phyloP scores from a whole-genome alignment of 2,888 invertebrate species.

The Labia minor region DNA sequence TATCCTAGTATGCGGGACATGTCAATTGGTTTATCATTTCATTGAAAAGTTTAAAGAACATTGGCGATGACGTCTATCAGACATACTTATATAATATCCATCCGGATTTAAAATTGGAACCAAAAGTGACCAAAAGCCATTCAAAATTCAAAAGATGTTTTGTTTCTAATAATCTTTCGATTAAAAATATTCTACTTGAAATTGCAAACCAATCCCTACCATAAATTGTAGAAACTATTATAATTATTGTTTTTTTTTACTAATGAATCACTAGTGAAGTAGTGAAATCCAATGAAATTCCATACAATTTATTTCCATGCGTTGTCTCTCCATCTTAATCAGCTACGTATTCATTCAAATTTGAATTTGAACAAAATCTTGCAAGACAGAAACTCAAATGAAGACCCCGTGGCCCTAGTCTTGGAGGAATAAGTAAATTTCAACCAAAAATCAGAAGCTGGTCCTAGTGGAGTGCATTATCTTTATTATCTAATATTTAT shows the following conservation, averaged over 20 bases:
- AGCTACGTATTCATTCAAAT: not conserved
- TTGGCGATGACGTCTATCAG: constrained; percentile 17
- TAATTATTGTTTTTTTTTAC: not conserved
- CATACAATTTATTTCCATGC: not conserved
- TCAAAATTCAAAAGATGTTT: not conserved
- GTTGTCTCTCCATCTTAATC: not conserved
- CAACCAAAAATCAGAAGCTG: constrained; percentile 9
- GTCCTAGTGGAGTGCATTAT: constrained; percentile 23
- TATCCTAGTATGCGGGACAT: constrained; percentile 73
- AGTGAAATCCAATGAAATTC: not conserved
- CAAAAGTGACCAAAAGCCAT: not conserved
- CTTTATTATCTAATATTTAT: too few species aligned
- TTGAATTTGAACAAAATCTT: constrained; percentile 64
- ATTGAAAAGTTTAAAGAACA: constrained; percentile 68
- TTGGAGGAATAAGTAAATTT: not conserved
- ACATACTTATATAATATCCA: not conserved
- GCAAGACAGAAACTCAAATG: constrained; percentile 53
- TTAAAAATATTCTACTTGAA: not conserved
- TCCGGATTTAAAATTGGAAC: not conserved
- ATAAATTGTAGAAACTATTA: not conserved
- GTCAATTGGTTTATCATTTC: constrained; percentile 68
- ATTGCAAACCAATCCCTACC: not conserved
- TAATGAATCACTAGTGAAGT: not conserved
- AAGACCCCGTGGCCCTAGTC: not conserved
- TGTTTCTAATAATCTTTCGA: not conserved